Base-by-base conservation (phyloP, 2,888 invertebrate species). In the Leucophora obtusa region DNA sequence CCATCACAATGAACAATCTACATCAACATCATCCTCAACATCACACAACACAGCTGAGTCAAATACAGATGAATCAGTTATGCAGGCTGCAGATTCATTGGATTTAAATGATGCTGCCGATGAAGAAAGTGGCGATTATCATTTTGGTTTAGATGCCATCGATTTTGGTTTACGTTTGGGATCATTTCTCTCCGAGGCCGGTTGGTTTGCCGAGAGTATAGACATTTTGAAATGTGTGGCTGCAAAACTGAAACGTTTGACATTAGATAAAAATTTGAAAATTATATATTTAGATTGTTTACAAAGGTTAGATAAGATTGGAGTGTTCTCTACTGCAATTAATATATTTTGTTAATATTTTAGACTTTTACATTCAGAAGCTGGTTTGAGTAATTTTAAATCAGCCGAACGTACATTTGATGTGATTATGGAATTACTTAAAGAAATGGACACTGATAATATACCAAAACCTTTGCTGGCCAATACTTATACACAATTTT, bases 141-240 rank as follows among this genome's bases (percentile, higher is more conserved):
- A 84, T 59, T 85, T 86, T 68, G 85, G 84, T 35, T 79, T 84
- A 75, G 83, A 85, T 62, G 84, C 82, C 21, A 87, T 90, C 28
- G 89, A 89, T 80, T 86, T 89, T 79, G 91, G 90, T 10, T 74
- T 90, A 68, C 86, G 89, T 47, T 59, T 91, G 91, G 96, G 95
- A 76, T 93, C 93, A 80, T 98, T 98, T 91, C 93, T 97, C 5
- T 95, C 94, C 87, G 97, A 97, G 87, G 96, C 96, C 0, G 97
- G 97, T 0, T 97, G 96, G 96, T 95, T 95, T 88, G 91, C 92
- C 82, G 95, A 96, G 87, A 95, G 96, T 82, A 94, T 95, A 86
- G 91, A 92, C 56, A 93, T 97, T 69, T 91, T 97, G 83, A 89
- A 93, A 51, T 91, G 93, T 10, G 95, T 95, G 85, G 93, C 94